phyloP scores from a whole-genome alignment of 2,797 vertebrate genomes.

The Argyrosomus regius region DNA sequence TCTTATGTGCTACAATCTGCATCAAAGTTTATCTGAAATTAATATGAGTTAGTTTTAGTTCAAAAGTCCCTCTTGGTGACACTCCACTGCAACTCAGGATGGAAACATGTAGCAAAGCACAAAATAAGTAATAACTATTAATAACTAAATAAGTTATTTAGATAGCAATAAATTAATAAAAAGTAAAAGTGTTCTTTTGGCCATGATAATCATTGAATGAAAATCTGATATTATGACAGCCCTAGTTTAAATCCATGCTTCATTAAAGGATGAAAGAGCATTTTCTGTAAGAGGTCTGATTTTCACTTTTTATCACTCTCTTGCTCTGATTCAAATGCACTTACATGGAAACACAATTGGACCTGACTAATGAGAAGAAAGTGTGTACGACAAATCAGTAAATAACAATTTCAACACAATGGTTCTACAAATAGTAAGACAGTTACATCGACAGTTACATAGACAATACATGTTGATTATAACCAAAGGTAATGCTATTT shows the following conservation, averaged over 20 bases:
- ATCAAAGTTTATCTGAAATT: too few relatives aligned
- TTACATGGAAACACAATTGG: constrained; percentile 34
- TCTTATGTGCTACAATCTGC: not conserved
- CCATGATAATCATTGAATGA: too few relatives aligned
- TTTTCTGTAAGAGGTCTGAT: constrained; percentile 6
- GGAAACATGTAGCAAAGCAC: too few relatives aligned
- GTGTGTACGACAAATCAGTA: not conserved
- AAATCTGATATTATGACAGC: too few relatives aligned
- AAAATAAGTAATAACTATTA: too few relatives aligned
- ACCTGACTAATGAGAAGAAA: constrained; percentile 12
- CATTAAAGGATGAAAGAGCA: constrained; percentile 7
- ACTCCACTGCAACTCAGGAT: too few relatives aligned
- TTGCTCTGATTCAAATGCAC: constrained; percentile 8
- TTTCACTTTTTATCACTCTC: not conserved
- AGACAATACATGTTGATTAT: not conserved
- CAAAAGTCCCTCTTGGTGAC: not conserved
- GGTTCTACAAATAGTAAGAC: not conserved
- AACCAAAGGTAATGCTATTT: not conserved
- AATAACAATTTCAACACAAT: constrained; percentile 8
- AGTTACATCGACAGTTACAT: not conserved
- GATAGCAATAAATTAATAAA: too few relatives aligned
- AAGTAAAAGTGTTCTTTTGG: too few relatives aligned
- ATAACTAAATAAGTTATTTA: too few relatives aligned
- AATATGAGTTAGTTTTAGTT: not conserved
- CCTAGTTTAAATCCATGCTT: not conserved